Percentiles rank a stretch among this genome's conserved stretches.
Conservation (phyloP, 2,113 vertebrate species). For the Pelecanoides urinatrix region DNA sequence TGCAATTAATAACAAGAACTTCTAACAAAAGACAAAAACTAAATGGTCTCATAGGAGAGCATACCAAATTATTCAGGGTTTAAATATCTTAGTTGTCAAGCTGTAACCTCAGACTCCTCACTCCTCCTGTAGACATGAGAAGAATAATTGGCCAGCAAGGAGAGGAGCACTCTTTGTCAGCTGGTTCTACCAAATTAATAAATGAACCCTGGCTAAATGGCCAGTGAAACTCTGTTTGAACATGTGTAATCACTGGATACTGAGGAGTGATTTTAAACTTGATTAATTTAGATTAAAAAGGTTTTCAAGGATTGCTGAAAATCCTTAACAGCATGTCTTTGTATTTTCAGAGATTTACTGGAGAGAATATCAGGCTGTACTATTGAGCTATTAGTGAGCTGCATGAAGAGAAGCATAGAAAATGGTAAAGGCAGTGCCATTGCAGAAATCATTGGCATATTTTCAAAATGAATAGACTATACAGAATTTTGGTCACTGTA, state of each 20-base stretch:
- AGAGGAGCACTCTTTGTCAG: background rate
- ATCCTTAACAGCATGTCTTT: background rate
- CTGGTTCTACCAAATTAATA: background rate
- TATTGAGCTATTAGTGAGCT: background rate
- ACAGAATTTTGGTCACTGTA: background rate
- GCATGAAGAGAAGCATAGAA: background rate
- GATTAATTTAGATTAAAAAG: background rate
- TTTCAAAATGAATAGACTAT: background rate
- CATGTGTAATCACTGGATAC: background rate
- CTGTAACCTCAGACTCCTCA: background rate
- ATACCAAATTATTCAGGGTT: background rate
- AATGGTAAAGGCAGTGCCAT: background rate
- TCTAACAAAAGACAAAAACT: background rate
- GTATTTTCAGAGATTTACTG: background rate
- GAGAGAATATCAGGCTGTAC: background rate
- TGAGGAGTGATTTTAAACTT: background rate
- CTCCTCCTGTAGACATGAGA: background rate
- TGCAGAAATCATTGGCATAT: background rate
- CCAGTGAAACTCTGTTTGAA: background rate
- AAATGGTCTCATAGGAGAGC: background rate
- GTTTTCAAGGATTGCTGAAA: background rate
- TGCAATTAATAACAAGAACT: background rate
- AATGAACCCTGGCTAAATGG: background rate
- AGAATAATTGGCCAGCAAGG: background rate
- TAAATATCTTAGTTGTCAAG: background rate